Evolutionary conservation across 2,888 invertebrate genomes (phyloP), one percentile per base, ranked within the genome.

Genomic region (Zaprionus lineosus): DNA sequence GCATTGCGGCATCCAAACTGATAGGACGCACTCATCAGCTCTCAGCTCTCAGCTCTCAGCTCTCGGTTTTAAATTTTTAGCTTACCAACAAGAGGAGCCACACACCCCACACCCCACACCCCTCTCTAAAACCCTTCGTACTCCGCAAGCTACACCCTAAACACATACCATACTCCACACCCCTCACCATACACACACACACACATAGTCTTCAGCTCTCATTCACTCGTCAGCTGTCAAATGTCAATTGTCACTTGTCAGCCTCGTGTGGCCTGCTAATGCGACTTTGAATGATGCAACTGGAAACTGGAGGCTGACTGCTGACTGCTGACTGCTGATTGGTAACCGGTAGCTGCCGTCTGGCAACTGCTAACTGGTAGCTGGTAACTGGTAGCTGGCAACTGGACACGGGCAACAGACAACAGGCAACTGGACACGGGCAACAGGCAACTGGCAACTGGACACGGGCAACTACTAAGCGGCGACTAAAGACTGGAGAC

Each of bases 261-360:
- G 75, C 56, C 79, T 56, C 31, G 43, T 66, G 67, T 52, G 67
- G 56, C 47, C 67, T 67, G 61, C 67, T 67, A 67, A 67, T 79
- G 72, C 79, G 59, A 66, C 74, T 71, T 71, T 74, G 67, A 78
- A 67, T 75, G 67, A 63, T 71, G 75, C 75, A 71, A 46, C 44
- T 56, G 57, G 34, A 28, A 59, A 19, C 48, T 52, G 51, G 31
- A 34, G 56, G 14, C 50, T 52, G 44, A 18, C 50, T 51, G 43
- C 21, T 7, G 58, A 28, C 39, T 56, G 59, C 5, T 39, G 62
- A 15, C 60, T 41, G 47, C 11, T 31, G 47, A 14, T 34, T 37
- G 41, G 31, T 47, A 47, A n/a, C 44, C 47, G 53, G 29, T 47
- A 34, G 12, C 3, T 12, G 12, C 40, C 36, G 34, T 44, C 63